Evolutionary conservation across 2,888 invertebrate genomes (phyloP), one percentile per base, ranked within the genome.

Genomic region (Lathronympha strigana): DNA sequence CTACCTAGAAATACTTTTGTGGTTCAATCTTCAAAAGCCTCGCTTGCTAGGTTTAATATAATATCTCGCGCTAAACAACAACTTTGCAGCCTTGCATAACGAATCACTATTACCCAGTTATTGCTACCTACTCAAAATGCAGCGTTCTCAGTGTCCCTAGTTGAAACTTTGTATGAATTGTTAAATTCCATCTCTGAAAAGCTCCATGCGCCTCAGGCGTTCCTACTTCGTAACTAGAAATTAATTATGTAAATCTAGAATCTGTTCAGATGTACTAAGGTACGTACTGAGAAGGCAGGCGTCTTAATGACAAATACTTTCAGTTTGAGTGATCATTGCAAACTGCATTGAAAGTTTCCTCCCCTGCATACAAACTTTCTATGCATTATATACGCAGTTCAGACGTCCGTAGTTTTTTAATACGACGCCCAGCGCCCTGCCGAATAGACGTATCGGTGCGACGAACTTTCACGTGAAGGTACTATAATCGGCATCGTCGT

Each of bases 171-270:
- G 81, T 82, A 87, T 90, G 88, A 90, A 90, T 89, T 86, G 89
- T 90, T 90, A 90, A 90, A 90, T 87, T 87, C 83, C 83, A 89
- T 89, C 84, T 80, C 82, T 82, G 83, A 80, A 84, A 82, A 81
- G 83, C 83, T 81, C 81, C 81, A 77, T 78, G 78, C 69, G 81
- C 80, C 80, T 76, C 80, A 71, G 69, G 83, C 82, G 80, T 77
- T 77, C 76, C 76, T 81, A 82, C 82, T 88, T 84, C 79, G 82
- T 87, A 89, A 89, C 86, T 84, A 88, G 88, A 89, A 87, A 89
- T 89, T 90, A 90, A 90, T 88, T 86, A 88, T 90, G 85, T 81
- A 88, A 83, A 83, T 78, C 81, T 80, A 71, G 87, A 83, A 84
- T 83, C 83, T 81, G 77, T 77, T 79, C 80, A 77, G 77, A 74